Conservation (phyloP, 2,888 invertebrate genomes). For the Agapetus fuscipes region DNA sequence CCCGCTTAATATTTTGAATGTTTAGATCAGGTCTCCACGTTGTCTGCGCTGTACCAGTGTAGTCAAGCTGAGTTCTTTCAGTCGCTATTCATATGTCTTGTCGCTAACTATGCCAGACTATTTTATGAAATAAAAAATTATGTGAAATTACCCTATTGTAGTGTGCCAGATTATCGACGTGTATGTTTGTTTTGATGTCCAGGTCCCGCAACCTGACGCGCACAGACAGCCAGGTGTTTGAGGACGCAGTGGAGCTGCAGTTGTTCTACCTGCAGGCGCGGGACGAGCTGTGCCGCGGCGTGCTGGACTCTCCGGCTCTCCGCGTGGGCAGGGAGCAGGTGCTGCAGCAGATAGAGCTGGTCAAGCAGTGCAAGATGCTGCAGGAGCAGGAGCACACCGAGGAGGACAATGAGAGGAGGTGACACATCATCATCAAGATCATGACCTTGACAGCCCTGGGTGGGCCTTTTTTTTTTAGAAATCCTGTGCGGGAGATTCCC, state of each 20-base stretch:
- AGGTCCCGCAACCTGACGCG: conserved; percentile 78
- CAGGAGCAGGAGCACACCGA: conserved; percentile 76
- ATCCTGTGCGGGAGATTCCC: no score
- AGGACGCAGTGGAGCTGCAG: conserved; percentile 91
- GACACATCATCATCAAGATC: conserved; percentile 8
- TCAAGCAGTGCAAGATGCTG: conserved; percentile 64
- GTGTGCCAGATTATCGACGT: no score
- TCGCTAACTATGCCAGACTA: no score
- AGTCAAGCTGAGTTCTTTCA: no score
- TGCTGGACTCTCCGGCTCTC: conserved; percentile 80
- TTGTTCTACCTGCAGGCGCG: conserved; percentile 77
- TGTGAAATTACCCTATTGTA: no score
- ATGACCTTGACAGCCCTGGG: neutral
- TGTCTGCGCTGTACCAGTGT: no score
- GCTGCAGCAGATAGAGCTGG: conserved; percentile 61
- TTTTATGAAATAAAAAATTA: no score
- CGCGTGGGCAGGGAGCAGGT: conserved; percentile 70
- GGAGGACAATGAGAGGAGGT: conserved; percentile 56
- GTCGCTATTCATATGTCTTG: no score
- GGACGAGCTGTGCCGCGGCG: conserved; percentile 61
- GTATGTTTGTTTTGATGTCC: no score
- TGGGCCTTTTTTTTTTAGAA: no score
- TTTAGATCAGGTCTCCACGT: no score
- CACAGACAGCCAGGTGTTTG: conserved; percentile 91
- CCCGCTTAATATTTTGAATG: no score